phyloP scores from a whole-genome alignment of 2,113 vertebrate genomes.

The Chloroceryle aenea region DNA sequence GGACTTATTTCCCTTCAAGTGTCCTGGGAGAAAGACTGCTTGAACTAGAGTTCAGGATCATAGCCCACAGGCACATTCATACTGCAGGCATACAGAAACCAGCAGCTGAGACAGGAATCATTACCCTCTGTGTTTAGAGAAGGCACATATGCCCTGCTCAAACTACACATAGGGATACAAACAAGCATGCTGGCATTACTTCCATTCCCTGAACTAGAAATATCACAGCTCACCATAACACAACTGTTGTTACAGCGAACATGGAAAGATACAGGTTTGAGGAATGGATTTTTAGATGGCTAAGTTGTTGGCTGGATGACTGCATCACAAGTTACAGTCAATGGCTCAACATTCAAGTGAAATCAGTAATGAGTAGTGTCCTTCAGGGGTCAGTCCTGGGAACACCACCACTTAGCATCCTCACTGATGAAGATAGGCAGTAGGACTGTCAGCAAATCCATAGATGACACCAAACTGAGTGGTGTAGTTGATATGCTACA shows the following conservation, averaged over 20 bases:
- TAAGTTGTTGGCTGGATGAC: not conserved
- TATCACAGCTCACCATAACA: not conserved
- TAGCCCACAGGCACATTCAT: not conserved
- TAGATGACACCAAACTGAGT: not conserved
- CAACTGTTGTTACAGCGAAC: not conserved
- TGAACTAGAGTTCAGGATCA: slow-evolving; percentile 8
- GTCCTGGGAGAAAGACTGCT: not conserved
- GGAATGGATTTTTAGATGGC: not conserved
- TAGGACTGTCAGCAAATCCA: not conserved
- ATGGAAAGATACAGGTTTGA: rapidly evolving
- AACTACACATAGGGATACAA: not conserved
- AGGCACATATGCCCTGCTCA: not conserved
- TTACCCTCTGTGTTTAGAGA: not conserved
- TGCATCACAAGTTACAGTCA: not conserved
- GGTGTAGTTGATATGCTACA: not conserved
- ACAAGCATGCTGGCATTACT: not conserved
- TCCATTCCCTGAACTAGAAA: not conserved
- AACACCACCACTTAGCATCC: rapidly evolving
- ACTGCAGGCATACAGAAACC: not conserved
- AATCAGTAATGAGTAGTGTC: not conserved
- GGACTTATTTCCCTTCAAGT: slow-evolving; percentile 13
- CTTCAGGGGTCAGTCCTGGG: not conserved
- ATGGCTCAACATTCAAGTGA: not conserved
- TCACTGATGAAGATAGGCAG: rapidly evolving
- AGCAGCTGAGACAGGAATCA: not conserved